phyloP scores from a whole-genome alignment of 2,797 vertebrate species.

The Menidia menidia region DNA sequence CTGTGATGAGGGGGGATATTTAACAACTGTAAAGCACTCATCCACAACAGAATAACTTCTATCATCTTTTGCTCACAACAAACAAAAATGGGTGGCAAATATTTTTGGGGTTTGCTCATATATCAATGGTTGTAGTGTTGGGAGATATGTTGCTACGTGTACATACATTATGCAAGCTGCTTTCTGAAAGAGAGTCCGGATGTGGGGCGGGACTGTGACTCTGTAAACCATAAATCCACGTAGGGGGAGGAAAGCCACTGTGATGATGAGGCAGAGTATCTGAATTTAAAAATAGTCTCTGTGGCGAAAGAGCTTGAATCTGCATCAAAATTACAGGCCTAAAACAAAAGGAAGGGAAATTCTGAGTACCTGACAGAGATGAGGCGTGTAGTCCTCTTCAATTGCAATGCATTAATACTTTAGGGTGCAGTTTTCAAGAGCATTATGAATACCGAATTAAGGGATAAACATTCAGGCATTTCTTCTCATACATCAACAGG shows the following conservation, averaged over 20 bases:
- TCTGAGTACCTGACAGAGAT: background rate
- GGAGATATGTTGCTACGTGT: background rate
- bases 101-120: background rate
- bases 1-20: background rate
- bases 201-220: conserved; percentile 47
- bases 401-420: background rate
- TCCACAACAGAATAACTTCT: background rate
- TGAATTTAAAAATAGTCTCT: conserved; percentile 40
- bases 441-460: too few relatives aligned
- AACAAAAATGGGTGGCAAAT: background rate
- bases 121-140: background rate
- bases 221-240: conserved; percentile 44
- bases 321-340: background rate
- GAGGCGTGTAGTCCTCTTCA: background rate
- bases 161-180: conserved; percentile 19
- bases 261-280: conserved; percentile 31
- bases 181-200: conserved; percentile 45
- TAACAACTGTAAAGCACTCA: too few relatives aligned
- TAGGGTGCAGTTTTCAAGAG: background rate
- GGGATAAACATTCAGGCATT: too few relatives aligned
- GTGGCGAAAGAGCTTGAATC: conserved; percentile 1
- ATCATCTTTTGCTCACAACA: background rate
- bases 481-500: too few relatives aligned
- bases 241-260: conserved; percentile 46
- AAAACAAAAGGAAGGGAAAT: background rate